Evolutionary conservation across 2,888 invertebrate species (phyloP).

Genomic region (Actias luna): DNA sequence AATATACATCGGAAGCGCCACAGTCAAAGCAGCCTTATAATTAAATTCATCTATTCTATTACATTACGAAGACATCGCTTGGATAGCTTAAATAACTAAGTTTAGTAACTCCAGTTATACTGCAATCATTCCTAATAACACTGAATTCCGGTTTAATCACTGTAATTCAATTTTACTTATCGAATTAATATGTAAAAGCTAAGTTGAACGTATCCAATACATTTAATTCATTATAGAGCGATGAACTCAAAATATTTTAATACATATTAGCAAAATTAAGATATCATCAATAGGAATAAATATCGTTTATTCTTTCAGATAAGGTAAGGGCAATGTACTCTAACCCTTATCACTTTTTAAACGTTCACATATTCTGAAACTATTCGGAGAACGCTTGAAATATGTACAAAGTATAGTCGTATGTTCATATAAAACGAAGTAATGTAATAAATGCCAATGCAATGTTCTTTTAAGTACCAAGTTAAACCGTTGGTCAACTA

Average conservation of each 20-base stretch:
- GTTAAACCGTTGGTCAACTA: neutral
- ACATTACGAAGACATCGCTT: conserved; percentile 37
- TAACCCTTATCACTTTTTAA: neutral
- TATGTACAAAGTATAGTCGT: neutral
- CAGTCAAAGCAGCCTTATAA: conserved; percentile 46
- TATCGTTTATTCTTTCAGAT: too few relatives aligned
- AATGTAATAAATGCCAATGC: neutral
- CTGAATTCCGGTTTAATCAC: conserved; percentile 10
- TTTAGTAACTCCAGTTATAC: conserved; percentile 33
- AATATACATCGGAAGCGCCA: conserved; percentile 43
- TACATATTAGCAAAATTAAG: neutral
- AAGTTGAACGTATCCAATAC: neutral
- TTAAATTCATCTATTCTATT: conserved; percentile 53
- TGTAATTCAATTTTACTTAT: conserved; percentile 9
- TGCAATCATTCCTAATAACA: conserved; percentile 10
- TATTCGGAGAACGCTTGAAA: neutral
- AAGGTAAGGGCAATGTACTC: neutral
- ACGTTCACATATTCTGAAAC: neutral
- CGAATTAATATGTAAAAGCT: neutral
- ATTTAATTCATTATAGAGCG: too few relatives aligned
- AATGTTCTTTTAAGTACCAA: neutral
- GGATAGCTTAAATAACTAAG: conserved; percentile 51
- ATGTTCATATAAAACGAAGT: neutral
- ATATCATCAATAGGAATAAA: too few relatives aligned
- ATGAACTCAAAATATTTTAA: conserved; percentile 33